phyloP scores from a whole-genome alignment of 2,113 vertebrate species.

The Rafetus swinhoei region DNA sequence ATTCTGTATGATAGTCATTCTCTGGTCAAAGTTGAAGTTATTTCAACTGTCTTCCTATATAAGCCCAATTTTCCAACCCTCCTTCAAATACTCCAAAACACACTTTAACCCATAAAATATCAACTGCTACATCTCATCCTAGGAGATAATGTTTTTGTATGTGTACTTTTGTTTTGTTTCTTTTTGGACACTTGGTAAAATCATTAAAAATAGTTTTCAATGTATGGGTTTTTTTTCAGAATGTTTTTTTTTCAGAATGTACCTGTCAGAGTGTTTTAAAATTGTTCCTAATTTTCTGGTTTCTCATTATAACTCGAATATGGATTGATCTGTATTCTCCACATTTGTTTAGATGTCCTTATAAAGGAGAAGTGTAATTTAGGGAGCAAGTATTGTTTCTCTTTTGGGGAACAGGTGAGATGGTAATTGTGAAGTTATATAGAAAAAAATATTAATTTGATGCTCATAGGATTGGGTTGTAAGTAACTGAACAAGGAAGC shows the following conservation, averaged over 20 bases:
- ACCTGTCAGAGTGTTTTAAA: neutral
- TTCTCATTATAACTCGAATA: neutral
- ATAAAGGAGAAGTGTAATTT: neutral
- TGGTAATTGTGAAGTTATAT: neutral
- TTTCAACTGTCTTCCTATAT: neutral
- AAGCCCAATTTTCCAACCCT: neutral
- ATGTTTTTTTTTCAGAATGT: neutral
- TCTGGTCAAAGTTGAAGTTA: no score
- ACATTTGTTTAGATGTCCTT: neutral
- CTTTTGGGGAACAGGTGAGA: neutral
- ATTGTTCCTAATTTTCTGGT: neutral
- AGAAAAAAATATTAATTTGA: neutral
- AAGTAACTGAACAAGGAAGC: neutral
- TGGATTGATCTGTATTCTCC: neutral
- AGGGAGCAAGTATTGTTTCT: neutral
- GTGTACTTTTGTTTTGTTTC: neutral
- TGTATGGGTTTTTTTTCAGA: neutral
- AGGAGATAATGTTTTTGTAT: neutral
- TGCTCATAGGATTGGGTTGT: neutral
- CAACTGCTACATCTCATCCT: neutral
- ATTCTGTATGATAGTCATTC: neutral
- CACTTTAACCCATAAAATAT: neutral
- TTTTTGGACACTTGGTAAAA: neutral
- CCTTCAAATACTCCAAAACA: neutral
- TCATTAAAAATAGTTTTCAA: neutral